These are phyloP conservation scores for Platycnemis pennipes DNA, from an alignment of 2,888 invertebrate genomes.

Conservation along the genomic window DNA sequence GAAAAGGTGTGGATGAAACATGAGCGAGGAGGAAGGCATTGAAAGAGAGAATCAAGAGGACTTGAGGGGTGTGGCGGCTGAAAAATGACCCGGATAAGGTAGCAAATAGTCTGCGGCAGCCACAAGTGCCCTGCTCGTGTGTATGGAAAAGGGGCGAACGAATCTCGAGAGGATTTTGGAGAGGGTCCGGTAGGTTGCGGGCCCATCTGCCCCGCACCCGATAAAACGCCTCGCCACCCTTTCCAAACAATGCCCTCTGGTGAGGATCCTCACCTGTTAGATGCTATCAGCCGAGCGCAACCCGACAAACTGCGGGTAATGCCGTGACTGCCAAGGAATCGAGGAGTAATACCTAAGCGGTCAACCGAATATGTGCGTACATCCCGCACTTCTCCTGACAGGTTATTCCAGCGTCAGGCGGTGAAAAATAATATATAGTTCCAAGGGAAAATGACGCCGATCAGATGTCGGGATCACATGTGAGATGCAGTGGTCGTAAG, in stretches of 20 bases:
- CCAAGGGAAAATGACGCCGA: too few species aligned
- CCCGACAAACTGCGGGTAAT: background rate
- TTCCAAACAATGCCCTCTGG: background rate
- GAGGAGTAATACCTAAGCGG: background rate
- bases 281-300: background rate
- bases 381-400: too few species aligned
- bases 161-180: background rate
- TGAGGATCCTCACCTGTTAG: background rate
- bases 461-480: too few species aligned
- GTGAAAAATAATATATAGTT: too few species aligned
- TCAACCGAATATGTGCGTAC: background rate
- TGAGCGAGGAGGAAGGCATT: background rate
- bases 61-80: background rate
- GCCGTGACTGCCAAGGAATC: background rate
- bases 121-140: background rate
- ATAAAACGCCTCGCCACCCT: background rate
- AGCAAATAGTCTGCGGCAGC: constrained; percentile 31
- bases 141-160: background rate
- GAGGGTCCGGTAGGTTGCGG: background rate
- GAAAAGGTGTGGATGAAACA: constrained; percentile 19
- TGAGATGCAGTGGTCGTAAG: too few species aligned
- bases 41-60: background rate
- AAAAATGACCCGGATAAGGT: constrained; percentile 32
- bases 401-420: too few species aligned
- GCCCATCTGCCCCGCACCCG: background rate